Evolutionary conservation across 2,888 invertebrate genomes (phyloP), one percentile per base, ranked within the genome.

Genomic region (Eutolmus rufibarbis): DNA sequence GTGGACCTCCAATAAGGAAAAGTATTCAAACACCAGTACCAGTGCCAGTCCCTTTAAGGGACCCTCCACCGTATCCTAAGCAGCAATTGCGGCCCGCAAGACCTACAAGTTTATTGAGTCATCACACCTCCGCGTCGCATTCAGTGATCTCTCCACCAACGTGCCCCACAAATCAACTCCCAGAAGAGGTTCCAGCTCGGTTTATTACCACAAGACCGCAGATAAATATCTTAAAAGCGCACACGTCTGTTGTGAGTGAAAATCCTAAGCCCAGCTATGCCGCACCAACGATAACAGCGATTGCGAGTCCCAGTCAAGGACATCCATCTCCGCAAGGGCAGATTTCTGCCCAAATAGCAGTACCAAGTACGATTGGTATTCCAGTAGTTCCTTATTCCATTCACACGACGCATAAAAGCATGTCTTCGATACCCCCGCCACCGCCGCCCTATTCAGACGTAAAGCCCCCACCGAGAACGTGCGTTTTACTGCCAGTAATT

Each of bases 191-290:
- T 0, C 94, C 95, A 81, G 96, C 96, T 0, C 94, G 96, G 89
- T 96, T 96, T 89, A 96, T 97, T 51, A 96, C 96, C 40, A 95
- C 96, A 0, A 94, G 96, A 88, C 95, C 96, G 0, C 96, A 96
- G 92, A 96, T 96, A 87, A 96, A 95, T 91, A 95, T 96, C 88
- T 93, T 96, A 31, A 96, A 96, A 90, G 96, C 96, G 12, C 96
- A 96, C 91, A 95, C 96, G 0, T 95, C 95, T 87, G 94, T 95
- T 88, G 95, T 96, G 5, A 94, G 94, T 89, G 93, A 94, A 7
- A 94, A 94, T 86, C 94, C 95, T 79, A 94, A 95, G 86, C 94
- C 94, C 28, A 94, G 94, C 90, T 94, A 94, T 90, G 94, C 94
- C 2, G 93, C 93, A 16, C 93, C 94, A 12, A 92, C 93, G 31